Conservation (phyloP, 2,113 vertebrate species). For the Oophaga pumilio region DNA sequence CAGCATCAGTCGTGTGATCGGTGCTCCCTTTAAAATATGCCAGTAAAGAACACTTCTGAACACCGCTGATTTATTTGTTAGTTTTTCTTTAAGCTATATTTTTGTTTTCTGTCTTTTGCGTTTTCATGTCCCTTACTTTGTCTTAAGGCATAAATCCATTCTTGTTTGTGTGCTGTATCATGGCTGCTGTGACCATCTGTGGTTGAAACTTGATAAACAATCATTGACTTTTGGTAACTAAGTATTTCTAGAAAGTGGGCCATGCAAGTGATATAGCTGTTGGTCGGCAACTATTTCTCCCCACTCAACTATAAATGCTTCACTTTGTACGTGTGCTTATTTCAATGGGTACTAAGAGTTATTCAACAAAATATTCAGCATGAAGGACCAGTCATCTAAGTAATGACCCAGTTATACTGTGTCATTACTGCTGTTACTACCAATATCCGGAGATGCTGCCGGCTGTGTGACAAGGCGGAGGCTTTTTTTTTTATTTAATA, state of each 20-base stretch:
- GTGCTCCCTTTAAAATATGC: no score
- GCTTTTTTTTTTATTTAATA: no score
- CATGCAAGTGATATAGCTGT: neutral
- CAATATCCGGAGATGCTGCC: neutral
- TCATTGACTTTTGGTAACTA: neutral
- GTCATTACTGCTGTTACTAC: neutral
- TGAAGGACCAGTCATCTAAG: neutral
- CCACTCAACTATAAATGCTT: neutral
- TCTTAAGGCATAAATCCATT: slow-evolving; percentile 1
- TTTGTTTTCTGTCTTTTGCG: neutral
- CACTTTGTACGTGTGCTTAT: neutral
- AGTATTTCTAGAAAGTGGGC: neutral
- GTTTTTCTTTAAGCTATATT: neutral
- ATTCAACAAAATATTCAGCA: neutral
- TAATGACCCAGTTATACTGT: neutral
- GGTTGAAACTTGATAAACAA: neutral
- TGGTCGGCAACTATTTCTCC: no score
- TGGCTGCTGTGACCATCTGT: neutral
- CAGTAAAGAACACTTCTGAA: no score
- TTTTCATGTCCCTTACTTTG: neutral
- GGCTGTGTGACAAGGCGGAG: no score
- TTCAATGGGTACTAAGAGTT: neutral
- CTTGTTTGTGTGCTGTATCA: neutral
- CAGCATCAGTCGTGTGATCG: no score
- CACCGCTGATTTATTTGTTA: no score